phyloP scores from a whole-genome alignment of 2,797 vertebrate species.

The Harpagifer antarcticus region DNA sequence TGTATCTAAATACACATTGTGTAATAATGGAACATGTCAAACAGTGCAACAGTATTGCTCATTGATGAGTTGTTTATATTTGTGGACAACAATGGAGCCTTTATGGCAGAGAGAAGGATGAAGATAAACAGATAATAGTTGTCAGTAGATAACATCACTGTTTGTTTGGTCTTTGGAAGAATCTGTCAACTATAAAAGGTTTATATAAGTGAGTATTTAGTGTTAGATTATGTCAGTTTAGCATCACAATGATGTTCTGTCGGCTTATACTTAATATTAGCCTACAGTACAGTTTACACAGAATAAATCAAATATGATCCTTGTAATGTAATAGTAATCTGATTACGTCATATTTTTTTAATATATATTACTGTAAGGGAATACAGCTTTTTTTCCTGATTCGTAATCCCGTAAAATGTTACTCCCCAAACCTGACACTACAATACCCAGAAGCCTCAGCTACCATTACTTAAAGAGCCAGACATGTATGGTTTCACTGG shows the following conservation, averaged over 20 bases:
- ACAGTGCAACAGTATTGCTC: neutral
- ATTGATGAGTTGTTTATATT: neutral
- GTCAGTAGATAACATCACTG: neutral
- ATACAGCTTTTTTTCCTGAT: no score
- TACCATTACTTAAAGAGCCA: neutral
- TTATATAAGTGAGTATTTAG: no score
- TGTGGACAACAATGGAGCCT: neutral
- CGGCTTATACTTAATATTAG: no score
- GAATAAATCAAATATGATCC: no score
- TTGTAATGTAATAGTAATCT: no score
- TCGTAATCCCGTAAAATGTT: no score
- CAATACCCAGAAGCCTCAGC: neutral
- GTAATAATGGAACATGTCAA: slow-evolving; percentile 5
- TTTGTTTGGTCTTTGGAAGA: neutral
- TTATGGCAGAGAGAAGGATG: neutral
- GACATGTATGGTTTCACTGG: no score
- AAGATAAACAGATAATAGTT: neutral
- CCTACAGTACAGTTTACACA: no score
- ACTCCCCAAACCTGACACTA: neutral
- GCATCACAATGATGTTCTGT: no score
- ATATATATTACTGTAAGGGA: no score
- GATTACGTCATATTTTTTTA: no score
- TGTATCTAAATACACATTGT: neutral
- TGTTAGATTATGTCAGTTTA: no score
- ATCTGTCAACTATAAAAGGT: neutral